Base-by-base conservation (phyloP, 2,113 vertebrate genomes). In the Circaetus cinerascens region DNA sequence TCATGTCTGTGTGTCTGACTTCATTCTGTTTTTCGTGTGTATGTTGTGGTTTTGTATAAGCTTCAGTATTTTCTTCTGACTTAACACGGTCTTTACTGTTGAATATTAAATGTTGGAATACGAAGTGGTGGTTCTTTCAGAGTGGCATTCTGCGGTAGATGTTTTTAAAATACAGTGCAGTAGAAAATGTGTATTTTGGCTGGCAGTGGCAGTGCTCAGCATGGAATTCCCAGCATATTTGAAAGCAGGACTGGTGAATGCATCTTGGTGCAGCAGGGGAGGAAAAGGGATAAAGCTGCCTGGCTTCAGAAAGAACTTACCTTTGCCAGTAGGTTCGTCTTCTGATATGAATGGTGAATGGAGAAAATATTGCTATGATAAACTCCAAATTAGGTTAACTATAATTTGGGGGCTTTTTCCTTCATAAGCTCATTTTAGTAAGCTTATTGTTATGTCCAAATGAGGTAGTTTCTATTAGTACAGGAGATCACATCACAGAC, bases 171-270 rank as follows among this genome's bases (percentile, higher is more conserved):
- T 55, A 38, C 2, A 76, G 53, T 41, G 21, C 66, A 32, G 71
- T 57, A 51, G 77, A 55, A 78, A 76, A 41, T 93, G 86, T 95
- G 59, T 97, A 15, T 95, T 90, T 95, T 91, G 91, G 66, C 91
- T 76, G 80, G 27, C 2, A 4, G 3, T 87, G 74, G n/a, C 77
- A 36, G 66, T 22, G 36, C 55, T 87, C 89, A 79, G 80, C 67
- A 77, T 74, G 96, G 94, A 95, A 87, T 95, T 95, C 71, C 41
- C 84, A 46, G 76, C 43, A 40, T 91, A 51, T 84, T 60, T 93
- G 66, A 81, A 81, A 92, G 86, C 60, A 43, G 76, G 45, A 75
- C 34, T 87, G 73, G 53, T 89, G 93, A 62, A 30, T 41, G 60
- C 20, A 14, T 74, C 74, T 66, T 89, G 77, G 36, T 83, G 46